These are phyloP conservation scores for Platycercus adscitus DNA, from an alignment of 2,113 vertebrate species.

Conservation along the genomic window DNA sequence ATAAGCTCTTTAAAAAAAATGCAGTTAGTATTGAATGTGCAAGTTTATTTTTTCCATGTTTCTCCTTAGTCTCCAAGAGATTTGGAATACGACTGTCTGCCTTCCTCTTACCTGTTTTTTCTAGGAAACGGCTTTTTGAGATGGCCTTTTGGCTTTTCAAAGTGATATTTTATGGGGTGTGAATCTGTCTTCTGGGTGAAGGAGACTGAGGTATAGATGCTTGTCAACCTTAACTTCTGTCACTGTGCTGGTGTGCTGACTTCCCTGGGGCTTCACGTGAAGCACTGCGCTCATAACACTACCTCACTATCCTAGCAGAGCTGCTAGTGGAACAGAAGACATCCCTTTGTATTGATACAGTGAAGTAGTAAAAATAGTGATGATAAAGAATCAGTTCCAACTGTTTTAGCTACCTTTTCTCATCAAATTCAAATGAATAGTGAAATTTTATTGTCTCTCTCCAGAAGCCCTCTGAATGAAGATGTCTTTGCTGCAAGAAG, in stretches of 20 bases:
- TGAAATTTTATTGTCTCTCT: slow-evolving; percentile 8
- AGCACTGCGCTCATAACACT: neutral
- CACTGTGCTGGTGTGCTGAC: neutral
- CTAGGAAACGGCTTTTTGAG: neutral
- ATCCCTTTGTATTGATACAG: neutral
- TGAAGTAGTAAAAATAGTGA: neutral
- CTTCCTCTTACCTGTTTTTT: neutral
- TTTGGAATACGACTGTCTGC: neutral
- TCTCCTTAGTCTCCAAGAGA: neutral
- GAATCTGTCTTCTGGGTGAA: neutral
- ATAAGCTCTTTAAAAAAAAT: neutral
- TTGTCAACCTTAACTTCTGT: neutral
- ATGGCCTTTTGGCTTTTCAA: neutral
- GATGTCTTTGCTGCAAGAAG: slow-evolving; percentile 85
- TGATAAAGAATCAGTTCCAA: neutral
- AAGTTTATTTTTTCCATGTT: neutral
- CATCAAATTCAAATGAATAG: neutral
- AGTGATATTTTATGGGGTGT: neutral
- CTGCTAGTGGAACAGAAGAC: neutral
- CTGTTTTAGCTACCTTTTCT: neutral
- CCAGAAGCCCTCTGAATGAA: slow-evolving; percentile 88
- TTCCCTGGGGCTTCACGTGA: neutral
- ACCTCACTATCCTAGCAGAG: neutral
- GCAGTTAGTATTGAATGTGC: neutral
- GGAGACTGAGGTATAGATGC: neutral